Evolutionary conservation across 2,113 vertebrate species (phyloP), one percentile per base, ranked within the genome.

Genomic region (Hippocampus abdominalis): DNA sequence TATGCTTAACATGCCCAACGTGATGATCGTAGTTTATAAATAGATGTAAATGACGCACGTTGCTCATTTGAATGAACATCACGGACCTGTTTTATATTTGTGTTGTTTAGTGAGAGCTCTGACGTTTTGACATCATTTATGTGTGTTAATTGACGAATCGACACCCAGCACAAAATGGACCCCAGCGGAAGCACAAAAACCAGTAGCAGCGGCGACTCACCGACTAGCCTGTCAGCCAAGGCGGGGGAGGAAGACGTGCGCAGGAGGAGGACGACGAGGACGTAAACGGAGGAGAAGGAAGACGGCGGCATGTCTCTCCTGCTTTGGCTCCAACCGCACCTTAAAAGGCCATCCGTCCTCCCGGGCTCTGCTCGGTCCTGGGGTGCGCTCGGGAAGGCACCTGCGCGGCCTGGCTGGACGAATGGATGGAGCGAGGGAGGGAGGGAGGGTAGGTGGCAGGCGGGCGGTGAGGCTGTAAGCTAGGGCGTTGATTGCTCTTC

Each of bases 141-240:
- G 13, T 48, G 48, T 59, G 25, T 8, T 23, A 21, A 10, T 54
- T 25, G 2, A 13, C 23, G 23, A 4, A 57, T 57, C 11, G 23
- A 11, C 54, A 13, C 20, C 25, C 3, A 27, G 11, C 23, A 57
- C 54, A 57, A 60, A 60, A 60, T 60, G 57, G 57, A 32, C 27
- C 27, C 57, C 13, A 3, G 13, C 6, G 15, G 29, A 60, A 60
- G 27, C 57, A 29, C 12, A 29, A 5, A 13, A 16, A 32, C 25
- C 12, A 13, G 42, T 12, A 44, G 25, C 25, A 29, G 57, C 32
- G 20, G 27, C 27, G 40, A 89, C 90, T 90, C 83, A 92, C 92
- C 92, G 80, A 89, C 79, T 76, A 86, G 89, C 60, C 75, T 68
- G 60, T 92, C 90, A 8, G 88, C 88, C 56, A 79, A 53, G 9